Conservation (phyloP, 64 coral and sea anemone genomes). For the Cladopsammia gracilis region DNA sequence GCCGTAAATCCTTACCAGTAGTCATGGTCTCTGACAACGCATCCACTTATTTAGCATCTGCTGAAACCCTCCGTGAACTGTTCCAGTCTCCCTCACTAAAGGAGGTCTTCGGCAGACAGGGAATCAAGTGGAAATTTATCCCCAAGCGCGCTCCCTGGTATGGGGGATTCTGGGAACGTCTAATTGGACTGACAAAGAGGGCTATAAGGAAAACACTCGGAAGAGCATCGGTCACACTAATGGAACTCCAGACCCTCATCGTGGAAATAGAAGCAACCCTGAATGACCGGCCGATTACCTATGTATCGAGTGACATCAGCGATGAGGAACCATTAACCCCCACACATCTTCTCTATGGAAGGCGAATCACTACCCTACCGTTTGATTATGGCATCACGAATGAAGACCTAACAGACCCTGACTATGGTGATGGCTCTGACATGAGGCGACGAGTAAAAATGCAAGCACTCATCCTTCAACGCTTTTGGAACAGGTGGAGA, state of each 20-base stretch:
- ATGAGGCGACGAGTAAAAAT: slow-evolving; percentile 6
- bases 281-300: slow-evolving; percentile 68
- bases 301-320: slow-evolving; percentile 30
- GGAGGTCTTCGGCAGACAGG: slow-evolving; percentile 45
- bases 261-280: slow-evolving; percentile 72
- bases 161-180: slow-evolving; percentile 80
- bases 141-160: slow-evolving; percentile 78
- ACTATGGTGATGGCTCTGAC: slow-evolving; percentile 42
- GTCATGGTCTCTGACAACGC: slow-evolving; percentile 65
- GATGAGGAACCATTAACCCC: slow-evolving; percentile 63
- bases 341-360: slow-evolving; percentile 30
- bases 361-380: slow-evolving; percentile 68
- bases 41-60: slow-evolving; percentile 56
- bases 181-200: slow-evolving; percentile 71
- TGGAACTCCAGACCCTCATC: slow-evolving; percentile 27
- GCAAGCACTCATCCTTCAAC: slow-evolving; percentile 58
- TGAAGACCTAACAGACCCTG: slow-evolving; percentile 41
- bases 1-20: slow-evolving; percentile 30
- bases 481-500: slow-evolving; percentile 69
- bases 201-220: slow-evolving; percentile 66
- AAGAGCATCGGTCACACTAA: slow-evolving; percentile 33
- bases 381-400: background rate
- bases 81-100: slow-evolving; percentile 65
- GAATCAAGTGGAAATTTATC: slow-evolving; percentile 75
- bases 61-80: slow-evolving; percentile 23